Base-by-base conservation (phyloP, 1,140 invertebrate species). In the Eumaeus atala region DNA sequence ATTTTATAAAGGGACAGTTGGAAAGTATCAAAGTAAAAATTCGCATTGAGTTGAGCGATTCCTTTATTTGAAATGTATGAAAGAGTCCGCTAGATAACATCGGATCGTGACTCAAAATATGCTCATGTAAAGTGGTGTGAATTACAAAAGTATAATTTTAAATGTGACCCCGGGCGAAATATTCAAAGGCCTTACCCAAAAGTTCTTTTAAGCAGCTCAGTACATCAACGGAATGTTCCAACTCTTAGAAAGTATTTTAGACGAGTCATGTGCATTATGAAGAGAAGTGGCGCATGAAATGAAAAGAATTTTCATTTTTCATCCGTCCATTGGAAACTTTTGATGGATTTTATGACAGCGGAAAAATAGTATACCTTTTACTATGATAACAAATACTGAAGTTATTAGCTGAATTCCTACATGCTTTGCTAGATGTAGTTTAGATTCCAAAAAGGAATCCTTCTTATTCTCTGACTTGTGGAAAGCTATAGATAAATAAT, bases 231-330 rank as follows among this genome's bases (percentile, higher is more conserved):
- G 40, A 42, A 42, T 42, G 40, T n/a, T 42, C 37, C 37, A 38
- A 38, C 21, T 48, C 47, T 38, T 38, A 38, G 37, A 28, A 38
- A 10, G 35, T 12, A 51, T 51, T 40, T 7, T 12, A 10, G 18
- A 28, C 18, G 10, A 48, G 21, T 48, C 47, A 48, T 18, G 47
- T 11, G 21, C 47, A 48, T 48, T 48, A 48, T 48, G 3, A 48
- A 28, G 21, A 48, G 44, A 48, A 38, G 37, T 38, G 37, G 37
- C 37, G 35, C 51, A 38, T 37, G 48, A 36, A 54, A 61, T 49
- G 34, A 49, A 64, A 66, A 65, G 59, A 57, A 61, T 61, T 64
- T 64, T 64, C 65, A 70, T 70, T 72, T 70, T 70, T 70, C 69
- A 66, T 54, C 56, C 55, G 63, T 59, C 51, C 57, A 62, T 62